phyloP scores from a whole-genome alignment of 2,113 vertebrate species.

The Myodes glareolus region DNA sequence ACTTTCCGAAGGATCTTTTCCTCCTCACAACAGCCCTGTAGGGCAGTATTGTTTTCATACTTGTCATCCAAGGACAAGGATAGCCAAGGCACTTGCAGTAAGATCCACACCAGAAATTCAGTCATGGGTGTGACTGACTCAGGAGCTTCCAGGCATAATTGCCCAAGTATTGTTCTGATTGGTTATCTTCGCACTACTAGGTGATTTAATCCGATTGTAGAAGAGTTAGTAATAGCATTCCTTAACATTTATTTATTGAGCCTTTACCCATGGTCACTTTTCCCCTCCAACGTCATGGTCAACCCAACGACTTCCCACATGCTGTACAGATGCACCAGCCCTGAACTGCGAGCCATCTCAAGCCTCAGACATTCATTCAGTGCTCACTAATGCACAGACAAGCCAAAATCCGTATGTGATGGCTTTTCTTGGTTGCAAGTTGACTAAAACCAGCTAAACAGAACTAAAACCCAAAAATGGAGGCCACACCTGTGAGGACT shows the following conservation, averaged over 20 bases:
- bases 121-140: background rate
- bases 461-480: background rate
- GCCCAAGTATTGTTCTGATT: background rate
- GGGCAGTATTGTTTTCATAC: background rate
- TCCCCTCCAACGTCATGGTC: too few relatives aligned
- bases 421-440: background rate
- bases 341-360: background rate
- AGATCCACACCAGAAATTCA: background rate
- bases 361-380: background rate
- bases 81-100: background rate
- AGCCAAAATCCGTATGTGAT: background rate
- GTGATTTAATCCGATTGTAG: background rate
- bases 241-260: background rate
- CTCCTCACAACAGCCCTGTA: background rate
- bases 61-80: background rate
- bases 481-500: background rate
- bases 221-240: background rate
- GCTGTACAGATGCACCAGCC: too few relatives aligned
- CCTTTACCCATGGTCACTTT: background rate
- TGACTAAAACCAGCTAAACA: background rate
- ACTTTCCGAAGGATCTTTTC: conserved; percentile 6
- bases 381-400: background rate
- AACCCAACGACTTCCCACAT: background rate
- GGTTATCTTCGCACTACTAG: background rate
- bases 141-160: background rate